Evolutionary conservation across 2,113 vertebrate species (phyloP).

Genomic region (Charina bottae): DNA sequence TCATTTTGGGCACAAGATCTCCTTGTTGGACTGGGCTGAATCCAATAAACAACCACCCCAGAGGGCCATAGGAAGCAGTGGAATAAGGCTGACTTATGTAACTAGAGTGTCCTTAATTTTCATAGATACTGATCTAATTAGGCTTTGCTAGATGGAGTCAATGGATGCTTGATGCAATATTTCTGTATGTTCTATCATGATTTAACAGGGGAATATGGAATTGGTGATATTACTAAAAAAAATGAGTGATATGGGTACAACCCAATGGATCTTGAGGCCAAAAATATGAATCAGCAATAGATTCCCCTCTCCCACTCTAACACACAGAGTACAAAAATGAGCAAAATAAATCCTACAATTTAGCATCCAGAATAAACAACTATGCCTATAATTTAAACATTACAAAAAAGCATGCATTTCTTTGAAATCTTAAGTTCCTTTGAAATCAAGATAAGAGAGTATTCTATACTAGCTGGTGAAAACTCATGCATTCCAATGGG

Average conservation of each 20-base stretch:
- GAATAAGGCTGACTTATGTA: neutral
- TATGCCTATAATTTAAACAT: neutral
- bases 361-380: too few species aligned
- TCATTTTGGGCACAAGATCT: too few species aligned
- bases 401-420: too few species aligned
- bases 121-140: neutral
- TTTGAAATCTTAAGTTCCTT: neutral
- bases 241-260: neutral
- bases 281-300: slow-evolving; percentile 24
- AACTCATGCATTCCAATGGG: neutral
- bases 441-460: neutral
- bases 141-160: neutral
- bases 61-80: neutral
- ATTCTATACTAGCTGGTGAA: neutral
- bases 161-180: neutral
- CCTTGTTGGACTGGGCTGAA: neutral
- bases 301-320: neutral
- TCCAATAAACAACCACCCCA: neutral
- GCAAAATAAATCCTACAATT: neutral
- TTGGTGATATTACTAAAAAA: slow-evolving; percentile 14
- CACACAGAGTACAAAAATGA: neutral
- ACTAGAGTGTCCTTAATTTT: neutral
- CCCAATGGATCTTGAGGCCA: neutral
- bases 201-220: neutral
- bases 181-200: slow-evolving; percentile 16